Evolutionary conservation across 2,797 vertebrate genomes (phyloP).

Genomic region (Onychomys leucogaster): DNA sequence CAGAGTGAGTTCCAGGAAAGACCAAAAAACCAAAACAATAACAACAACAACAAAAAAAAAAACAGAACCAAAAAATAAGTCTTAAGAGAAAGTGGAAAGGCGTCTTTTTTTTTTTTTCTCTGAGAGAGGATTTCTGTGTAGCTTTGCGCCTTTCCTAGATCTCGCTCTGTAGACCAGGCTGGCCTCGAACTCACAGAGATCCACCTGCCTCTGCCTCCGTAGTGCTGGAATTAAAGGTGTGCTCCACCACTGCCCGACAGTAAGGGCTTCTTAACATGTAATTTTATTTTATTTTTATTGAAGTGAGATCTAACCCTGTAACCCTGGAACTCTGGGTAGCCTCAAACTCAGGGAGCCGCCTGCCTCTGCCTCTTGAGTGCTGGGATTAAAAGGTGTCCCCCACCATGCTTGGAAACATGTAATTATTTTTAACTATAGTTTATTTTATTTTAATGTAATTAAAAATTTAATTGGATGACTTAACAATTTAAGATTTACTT

Average conservation of each 20-base stretch:
- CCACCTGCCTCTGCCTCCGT: too few species aligned
- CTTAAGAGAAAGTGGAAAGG: neutral
- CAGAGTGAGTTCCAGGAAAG: too few species aligned
- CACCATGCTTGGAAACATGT: neutral
- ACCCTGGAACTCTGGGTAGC: neutral
- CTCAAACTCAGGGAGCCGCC: neutral
- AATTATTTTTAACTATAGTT: conserved; percentile 57
- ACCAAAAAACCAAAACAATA: too few species aligned
- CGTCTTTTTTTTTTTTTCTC: too few species aligned
- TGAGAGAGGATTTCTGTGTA: too few species aligned
- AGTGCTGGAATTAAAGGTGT: too few species aligned
- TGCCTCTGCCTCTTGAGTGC: neutral
- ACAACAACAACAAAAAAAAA: too few species aligned
- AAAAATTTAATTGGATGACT: neutral
- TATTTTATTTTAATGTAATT: neutral
- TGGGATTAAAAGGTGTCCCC: neutral
- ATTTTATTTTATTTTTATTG: neutral
- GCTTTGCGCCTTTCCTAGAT: too few species aligned
- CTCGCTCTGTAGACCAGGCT: too few species aligned
- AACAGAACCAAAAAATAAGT: too few species aligned
- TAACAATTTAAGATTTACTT: neutral
- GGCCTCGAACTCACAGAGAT: too few species aligned
- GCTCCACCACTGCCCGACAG: too few species aligned
- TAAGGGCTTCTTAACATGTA: neutral
- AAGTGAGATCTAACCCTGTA: neutral